A percentile compares a stretch with the other conserved stretches of the same genome.
Evolutionary conservation across 2,113 vertebrate genomes (phyloP).

Genomic region (Butorides virescens): DNA sequence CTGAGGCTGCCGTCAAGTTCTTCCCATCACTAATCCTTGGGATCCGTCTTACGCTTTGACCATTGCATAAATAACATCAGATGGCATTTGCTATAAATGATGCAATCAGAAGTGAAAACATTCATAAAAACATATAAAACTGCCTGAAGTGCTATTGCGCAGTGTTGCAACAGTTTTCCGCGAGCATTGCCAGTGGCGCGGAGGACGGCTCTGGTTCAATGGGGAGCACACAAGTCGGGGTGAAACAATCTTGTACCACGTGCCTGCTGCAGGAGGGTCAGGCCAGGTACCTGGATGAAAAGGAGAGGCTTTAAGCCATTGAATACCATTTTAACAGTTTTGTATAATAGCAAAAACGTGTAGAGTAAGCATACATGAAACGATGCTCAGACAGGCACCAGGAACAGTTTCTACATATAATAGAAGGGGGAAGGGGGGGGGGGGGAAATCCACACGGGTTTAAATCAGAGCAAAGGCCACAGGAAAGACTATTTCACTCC

Average conservation of each 20-base stretch:
- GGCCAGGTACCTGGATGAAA: background rate
- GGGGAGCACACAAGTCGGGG: background rate
- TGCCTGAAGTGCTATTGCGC: background rate
- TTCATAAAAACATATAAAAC: background rate
- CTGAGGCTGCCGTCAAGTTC: background rate
- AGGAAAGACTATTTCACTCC: background rate
- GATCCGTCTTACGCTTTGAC: background rate
- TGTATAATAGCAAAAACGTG: background rate
- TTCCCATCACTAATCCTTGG: rapidly evolving
- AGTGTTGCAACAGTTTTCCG: background rate
- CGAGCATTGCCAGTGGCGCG: background rate
- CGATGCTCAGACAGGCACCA: background rate
- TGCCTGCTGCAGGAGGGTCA: background rate
- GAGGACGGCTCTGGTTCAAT: background rate
- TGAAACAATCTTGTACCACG: background rate
- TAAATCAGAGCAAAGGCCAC: background rate
- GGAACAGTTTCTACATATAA: background rate
- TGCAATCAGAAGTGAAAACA: background rate
- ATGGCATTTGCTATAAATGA: background rate
- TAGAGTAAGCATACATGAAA: background rate
- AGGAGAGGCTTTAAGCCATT: background rate
- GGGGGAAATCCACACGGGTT: background rate
- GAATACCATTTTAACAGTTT: background rate
- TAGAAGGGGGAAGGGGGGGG: rapidly evolving
- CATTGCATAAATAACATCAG: background rate